Evolutionary conservation across 2,888 invertebrate species (phyloP), one percentile per base, ranked within the genome.

Genomic region (Drosophila mimica): DNA sequence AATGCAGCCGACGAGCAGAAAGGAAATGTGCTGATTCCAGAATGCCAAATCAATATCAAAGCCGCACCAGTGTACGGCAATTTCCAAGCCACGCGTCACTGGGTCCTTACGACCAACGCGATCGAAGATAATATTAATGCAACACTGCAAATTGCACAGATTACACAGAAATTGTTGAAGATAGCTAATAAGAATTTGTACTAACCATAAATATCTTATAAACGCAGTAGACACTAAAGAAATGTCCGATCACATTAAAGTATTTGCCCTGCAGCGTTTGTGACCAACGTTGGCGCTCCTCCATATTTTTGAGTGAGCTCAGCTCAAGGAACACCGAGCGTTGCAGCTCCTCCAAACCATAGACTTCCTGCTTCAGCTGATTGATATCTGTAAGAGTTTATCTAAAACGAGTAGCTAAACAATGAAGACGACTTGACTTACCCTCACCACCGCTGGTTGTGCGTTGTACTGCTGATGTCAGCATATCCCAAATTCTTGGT

Each of bases 191-290:
- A 17, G 9, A 43, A 2, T 43, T 36, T 25, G 0, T 28, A 94
- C 97, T 96, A 93, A 99, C 98, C 93, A 99, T 99, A 93, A 99
- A 98, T 92, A 99, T 99, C 94, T 99, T 99, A 98, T 99, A 99
- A 72, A 98, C 94, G 93, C 99, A 99, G 91, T 99, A 99, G 1
- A 98, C 94, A 3, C 99, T 99, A 94, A 99, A 99, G 93, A 99
- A 99, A 91, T 99, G 98, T 0, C 99, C 99, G 4, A 99, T 94
- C 81, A 98, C 97, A 94, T 99, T 99, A 93, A 99, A 99, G 93
- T 99, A 99, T 94, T 97, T 97, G 83, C 99, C 99, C 93, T 98
- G 97, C 94, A 98, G 97, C 0, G 99, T 99, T 83, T 96, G 97
- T 0, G 99, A 97, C 97, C 99, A 99, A 84, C 97, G 96, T 49